Percentiles rank a stretch among this genome's conserved stretches.
These are phyloP conservation scores for Acutogordius australiensis DNA, from an alignment of 2,888 invertebrate species.

Conservation along the genomic window DNA sequence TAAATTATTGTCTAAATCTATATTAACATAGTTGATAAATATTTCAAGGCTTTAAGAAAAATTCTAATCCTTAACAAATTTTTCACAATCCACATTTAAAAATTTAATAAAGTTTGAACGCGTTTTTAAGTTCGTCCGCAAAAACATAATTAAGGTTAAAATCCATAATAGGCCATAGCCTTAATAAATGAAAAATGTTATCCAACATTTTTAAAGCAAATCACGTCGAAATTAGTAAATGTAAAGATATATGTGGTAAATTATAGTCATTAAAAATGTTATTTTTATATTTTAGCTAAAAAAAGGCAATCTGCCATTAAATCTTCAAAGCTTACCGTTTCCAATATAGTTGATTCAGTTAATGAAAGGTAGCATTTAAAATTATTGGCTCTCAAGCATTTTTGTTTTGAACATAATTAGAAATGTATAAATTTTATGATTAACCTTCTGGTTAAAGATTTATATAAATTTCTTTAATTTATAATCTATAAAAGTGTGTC, in stretches of 20 bases:
- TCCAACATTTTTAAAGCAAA: background rate
- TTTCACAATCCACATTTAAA: too few species aligned
- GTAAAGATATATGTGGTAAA: slow-evolving; percentile 1
- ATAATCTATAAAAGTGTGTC: background rate
- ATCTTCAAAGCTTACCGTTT: background rate
- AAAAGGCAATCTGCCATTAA: background rate
- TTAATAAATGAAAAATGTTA: too few species aligned
- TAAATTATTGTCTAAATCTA: too few species aligned
- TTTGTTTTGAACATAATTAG: background rate
- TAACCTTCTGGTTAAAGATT: background rate
- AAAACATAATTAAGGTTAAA: too few species aligned
- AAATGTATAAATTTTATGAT: background rate
- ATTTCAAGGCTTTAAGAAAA: too few species aligned
- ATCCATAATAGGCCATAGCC: too few species aligned
- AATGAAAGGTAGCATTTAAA: background rate
- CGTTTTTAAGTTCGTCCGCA: too few species aligned
- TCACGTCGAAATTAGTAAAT: background rate
- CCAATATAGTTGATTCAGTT: slow-evolving; percentile 5
- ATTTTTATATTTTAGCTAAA: background rate
- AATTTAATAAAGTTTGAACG: too few species aligned
- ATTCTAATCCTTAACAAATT: too few species aligned
- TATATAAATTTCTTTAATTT: background rate
- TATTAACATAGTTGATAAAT: too few species aligned
- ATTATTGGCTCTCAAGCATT: background rate
- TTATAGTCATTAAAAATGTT: background rate